Percentiles rank a stretch among this genome's conserved stretches.
Conservation (phyloP, 2,113 vertebrate genomes). For the Empidonax alnorum region DNA sequence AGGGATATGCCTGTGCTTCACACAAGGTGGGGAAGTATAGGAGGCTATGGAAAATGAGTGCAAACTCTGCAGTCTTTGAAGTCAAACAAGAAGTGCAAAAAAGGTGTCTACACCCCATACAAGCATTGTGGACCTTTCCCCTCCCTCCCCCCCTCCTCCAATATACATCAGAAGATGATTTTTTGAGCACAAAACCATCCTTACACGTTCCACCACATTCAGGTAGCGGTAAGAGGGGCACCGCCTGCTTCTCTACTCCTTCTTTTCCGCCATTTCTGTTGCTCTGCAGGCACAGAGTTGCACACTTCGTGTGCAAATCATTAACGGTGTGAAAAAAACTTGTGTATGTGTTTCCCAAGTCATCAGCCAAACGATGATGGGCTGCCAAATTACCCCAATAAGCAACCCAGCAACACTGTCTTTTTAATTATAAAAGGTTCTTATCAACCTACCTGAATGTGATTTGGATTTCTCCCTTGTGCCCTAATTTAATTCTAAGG, state of each 20-base stretch:
- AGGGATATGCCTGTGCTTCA: fast-evolving
- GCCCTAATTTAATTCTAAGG: not conserved
- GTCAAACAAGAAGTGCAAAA: fast-evolving
- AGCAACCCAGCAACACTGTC: not conserved
- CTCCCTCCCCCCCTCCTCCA: not conserved
- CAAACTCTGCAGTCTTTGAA: not conserved
- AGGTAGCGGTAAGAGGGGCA: not conserved
- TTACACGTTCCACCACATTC: not conserved
- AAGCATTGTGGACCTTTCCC: not conserved
- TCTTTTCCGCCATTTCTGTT: not conserved
- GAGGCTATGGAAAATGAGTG: not conserved
- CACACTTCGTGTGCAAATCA: not conserved
- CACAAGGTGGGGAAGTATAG: not conserved
- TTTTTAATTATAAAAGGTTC: not conserved
- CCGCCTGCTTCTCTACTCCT: not conserved
- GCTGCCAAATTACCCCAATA: not conserved
- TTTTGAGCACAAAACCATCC: not conserved
- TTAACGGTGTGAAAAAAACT: not conserved
- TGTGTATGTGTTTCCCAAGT: not conserved
- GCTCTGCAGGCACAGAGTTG: not conserved
- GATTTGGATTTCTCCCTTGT: not conserved
- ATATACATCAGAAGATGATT: not conserved
- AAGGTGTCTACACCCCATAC: not conserved
- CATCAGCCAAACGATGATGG: not conserved
- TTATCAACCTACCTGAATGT: not conserved